These are phyloP conservation scores for Onychomys torridus DNA, from an alignment of 2,797 vertebrate genomes.

Conservation along the genomic window DNA sequence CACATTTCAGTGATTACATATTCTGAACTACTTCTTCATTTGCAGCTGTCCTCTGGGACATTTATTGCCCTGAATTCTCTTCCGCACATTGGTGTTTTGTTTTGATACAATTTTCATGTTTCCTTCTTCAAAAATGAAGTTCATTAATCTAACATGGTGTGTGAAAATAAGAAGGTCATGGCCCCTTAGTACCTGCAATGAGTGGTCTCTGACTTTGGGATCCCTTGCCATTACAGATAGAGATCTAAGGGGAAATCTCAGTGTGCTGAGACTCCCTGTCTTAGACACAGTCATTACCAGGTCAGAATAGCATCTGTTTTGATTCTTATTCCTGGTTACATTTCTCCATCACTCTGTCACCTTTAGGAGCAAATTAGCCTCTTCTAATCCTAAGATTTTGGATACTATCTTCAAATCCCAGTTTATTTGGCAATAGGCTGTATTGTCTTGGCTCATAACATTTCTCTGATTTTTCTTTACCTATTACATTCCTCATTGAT, in stretches of 20 bases:
- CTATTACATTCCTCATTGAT: not conserved
- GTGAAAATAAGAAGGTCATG: not conserved
- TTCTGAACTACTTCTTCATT: not conserved
- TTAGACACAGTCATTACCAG: not conserved
- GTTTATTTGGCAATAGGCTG: not conserved
- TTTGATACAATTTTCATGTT: not conserved
- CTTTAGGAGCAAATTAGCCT: not conserved
- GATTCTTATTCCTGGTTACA: not conserved
- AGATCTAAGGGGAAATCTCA: not conserved
- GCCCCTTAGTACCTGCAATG: not conserved
- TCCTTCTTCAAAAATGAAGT: conserved; percentile 32
- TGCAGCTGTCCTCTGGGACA: not conserved
- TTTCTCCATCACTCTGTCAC: not conserved
- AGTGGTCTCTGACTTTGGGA: not conserved
- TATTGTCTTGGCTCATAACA: not conserved
- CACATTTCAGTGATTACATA: not conserved
- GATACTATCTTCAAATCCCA: not conserved
- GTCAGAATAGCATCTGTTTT: not conserved
- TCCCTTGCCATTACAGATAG: not conserved
- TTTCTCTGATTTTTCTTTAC: not conserved
- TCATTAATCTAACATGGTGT: not conserved
- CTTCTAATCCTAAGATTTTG: not conserved
- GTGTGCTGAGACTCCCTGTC: not conserved
- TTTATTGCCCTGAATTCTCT: not conserved
- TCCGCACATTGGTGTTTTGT: not conserved